Percentiles rank a stretch among this genome's conserved stretches.
Evolutionary conservation across 2,797 vertebrate species (phyloP).

Genomic region (Choloepus didactylus): DNA sequence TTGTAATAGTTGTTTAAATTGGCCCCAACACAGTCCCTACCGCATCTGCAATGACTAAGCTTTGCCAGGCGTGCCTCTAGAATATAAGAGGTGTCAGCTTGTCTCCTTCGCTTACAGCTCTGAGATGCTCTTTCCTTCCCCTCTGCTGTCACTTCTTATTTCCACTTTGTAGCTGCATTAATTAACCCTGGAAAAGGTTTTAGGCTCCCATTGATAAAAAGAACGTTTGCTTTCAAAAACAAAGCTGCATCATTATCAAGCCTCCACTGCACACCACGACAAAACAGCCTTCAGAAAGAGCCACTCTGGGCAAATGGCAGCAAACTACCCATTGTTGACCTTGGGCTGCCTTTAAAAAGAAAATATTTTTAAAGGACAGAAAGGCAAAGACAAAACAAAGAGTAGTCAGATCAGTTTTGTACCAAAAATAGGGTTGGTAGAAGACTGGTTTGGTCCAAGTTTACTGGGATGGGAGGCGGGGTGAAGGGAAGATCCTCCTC

Average conservation of each 20-base stretch:
- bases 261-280: neutral
- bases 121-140: neutral
- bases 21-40: neutral
- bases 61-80: neutral
- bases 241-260: slow-evolving; percentile 67
- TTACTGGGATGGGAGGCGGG: neutral
- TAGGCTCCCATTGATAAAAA: neutral
- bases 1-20: neutral
- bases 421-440: neutral
- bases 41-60: neutral
- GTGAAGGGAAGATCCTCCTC: neutral
- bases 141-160: slow-evolving; percentile 68
- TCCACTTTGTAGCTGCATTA: slow-evolving; percentile 63
- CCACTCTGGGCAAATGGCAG: neutral
- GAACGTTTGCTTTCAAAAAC: slow-evolving; percentile 71
- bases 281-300: slow-evolving; percentile 62
- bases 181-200: slow-evolving; percentile 68
- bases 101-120: slow-evolving; percentile 12
- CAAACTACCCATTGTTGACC: slow-evolving; percentile 70
- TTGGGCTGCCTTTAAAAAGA: slow-evolving; percentile 64
- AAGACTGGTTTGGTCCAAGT: neutral
- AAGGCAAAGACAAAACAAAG: slow-evolving; percentile 65
- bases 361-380: slow-evolving; percentile 67
- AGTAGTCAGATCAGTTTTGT: slow-evolving; percentile 21
- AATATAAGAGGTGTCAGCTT: neutral